phyloP scores from a whole-genome alignment of 2,797 vertebrate species.

The Ctenopoma kingsleyae region DNA sequence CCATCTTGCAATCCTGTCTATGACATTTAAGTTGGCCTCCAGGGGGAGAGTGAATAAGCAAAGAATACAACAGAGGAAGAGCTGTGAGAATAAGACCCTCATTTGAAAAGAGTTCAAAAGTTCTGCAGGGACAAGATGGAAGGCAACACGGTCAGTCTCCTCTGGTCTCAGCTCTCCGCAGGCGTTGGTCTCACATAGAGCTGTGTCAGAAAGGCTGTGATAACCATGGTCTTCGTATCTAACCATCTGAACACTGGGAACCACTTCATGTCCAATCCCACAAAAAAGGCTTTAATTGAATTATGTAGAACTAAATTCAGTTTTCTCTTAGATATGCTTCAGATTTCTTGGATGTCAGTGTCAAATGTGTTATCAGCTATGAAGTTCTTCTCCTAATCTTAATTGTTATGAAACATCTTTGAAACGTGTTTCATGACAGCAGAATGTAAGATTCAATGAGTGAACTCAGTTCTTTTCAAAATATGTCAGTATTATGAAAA shows the following conservation, averaged over 20 bases:
- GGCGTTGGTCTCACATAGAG: background rate
- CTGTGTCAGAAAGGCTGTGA: background rate
- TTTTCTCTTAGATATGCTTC: background rate
- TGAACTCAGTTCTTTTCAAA: background rate
- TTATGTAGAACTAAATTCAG: conserved; percentile 4
- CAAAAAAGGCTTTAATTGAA: conserved; percentile 28
- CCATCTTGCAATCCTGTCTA: conserved; percentile 61
- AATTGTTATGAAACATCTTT: background rate
- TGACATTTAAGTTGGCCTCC: conserved; percentile 77
- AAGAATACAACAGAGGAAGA: conserved; percentile 39
- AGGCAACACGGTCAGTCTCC: conserved; percentile 12
- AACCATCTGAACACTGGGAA: conserved; percentile 14
- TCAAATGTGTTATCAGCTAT: background rate
- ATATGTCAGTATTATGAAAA: background rate
- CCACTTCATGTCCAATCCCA: conserved; percentile 3
- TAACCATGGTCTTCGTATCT: conserved; percentile 7
- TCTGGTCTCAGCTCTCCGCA: conserved; percentile 18
- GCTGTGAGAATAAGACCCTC: conserved; percentile 44
- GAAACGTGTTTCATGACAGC: background rate
- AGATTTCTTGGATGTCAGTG: background rate
- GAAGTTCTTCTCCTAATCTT: background rate
- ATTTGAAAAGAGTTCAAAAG: conserved; percentile 57
- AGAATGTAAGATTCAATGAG: background rate
- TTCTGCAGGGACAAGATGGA: conserved; percentile 43
- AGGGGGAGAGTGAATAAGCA: conserved; percentile 50